Evolutionary conservation across 2,113 vertebrate species (phyloP).

Genomic region (Hippotragus niger): DNA sequence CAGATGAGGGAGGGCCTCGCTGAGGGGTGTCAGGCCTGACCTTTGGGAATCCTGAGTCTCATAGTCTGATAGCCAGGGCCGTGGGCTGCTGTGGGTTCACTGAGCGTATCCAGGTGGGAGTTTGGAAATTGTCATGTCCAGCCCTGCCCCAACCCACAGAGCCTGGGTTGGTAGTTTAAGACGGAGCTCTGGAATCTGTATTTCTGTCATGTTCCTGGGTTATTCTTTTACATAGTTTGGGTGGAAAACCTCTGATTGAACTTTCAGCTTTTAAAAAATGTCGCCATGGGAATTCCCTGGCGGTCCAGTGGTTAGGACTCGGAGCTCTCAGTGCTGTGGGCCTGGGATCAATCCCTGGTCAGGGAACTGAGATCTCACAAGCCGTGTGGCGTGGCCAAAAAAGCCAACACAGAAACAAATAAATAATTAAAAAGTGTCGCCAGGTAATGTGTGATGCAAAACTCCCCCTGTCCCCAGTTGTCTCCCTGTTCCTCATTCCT

Average conservation of each 20-base stretch:
- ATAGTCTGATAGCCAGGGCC: background rate
- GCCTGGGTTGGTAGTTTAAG: background rate
- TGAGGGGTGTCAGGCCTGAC: background rate
- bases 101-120: background rate
- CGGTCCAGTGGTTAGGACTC: background rate
- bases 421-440: background rate
- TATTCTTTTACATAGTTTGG: too few relatives aligned
- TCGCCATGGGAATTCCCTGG: background rate
- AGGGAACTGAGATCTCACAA: background rate
- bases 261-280: background rate
- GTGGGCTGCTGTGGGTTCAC: background rate
- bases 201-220: background rate
- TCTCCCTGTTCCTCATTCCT: rapidly evolving
- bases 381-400: rapidly evolving
- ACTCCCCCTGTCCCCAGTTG: rapidly evolving
- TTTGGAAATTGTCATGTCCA: background rate
- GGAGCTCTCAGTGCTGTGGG: rapidly evolving
- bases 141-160: background rate
- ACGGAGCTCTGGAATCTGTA: background rate
- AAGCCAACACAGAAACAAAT: background rate
- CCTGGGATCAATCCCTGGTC: background rate
- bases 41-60: background rate
- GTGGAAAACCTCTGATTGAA: too few relatives aligned
- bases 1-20: background rate
- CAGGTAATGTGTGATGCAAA: rapidly evolving